These are phyloP conservation scores for Machimus rusticus DNA, from an alignment of 2,888 invertebrate species.

Conservation along the genomic window DNA sequence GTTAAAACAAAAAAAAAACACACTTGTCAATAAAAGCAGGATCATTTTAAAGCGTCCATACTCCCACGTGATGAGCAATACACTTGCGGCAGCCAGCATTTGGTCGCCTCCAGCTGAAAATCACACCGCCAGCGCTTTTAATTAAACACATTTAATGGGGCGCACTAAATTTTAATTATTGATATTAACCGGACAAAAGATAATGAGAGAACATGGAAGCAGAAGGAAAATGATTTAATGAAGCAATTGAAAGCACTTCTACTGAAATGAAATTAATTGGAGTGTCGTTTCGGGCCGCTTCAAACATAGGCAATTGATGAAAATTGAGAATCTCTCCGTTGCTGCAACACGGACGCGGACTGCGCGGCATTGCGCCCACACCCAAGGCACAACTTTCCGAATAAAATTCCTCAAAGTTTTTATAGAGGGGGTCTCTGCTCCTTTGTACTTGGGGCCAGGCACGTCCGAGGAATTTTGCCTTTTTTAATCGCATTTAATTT, in stretches of 20 bases:
- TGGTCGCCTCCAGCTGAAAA: neutral
- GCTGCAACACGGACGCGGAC: neutral
- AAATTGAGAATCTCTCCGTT: neutral
- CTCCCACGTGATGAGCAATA: neutral
- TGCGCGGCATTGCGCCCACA: neutral
- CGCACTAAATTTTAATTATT: conserved; percentile 14
- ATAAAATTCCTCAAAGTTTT: neutral
- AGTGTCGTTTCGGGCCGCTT: neutral
- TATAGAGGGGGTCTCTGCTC: neutral
- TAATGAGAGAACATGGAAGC: conserved; percentile 7
- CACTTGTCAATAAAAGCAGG: neutral
- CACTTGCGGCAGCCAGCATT: neutral
- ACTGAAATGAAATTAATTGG: neutral
- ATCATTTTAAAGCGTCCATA: neutral
- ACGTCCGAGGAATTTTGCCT: neutral
- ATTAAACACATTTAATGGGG: conserved; percentile 4
- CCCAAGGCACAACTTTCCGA: neutral
- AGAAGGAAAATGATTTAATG: conserved; percentile 19
- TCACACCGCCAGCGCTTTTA: neutral
- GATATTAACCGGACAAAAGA: conserved; percentile 17
- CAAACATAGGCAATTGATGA: conserved; percentile 7
- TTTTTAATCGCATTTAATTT: neutral
- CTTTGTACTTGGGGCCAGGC: neutral
- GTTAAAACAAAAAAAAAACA: neutral
- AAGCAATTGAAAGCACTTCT: conserved; percentile 11